A percentile compares a stretch with the other conserved stretches of the same genome.
These are phyloP conservation scores for Ptychobarbus kaznakovi DNA, from an alignment of 2,797 vertebrate species.

Conservation along the genomic window DNA sequence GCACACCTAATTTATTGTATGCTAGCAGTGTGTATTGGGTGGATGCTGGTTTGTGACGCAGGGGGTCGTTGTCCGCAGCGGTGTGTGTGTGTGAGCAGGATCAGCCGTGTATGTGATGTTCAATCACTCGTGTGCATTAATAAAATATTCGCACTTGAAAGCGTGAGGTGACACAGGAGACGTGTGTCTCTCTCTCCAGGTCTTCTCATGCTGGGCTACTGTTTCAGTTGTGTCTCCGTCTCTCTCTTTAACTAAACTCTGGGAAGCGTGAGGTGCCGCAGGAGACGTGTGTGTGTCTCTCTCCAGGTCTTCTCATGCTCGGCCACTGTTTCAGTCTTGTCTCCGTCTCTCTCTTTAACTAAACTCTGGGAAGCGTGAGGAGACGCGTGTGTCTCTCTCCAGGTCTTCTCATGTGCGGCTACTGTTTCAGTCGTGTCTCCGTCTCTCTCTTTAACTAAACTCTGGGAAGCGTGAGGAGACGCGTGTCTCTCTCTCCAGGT, in stretches of 20 bases:
- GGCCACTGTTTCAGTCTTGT: too few species aligned
- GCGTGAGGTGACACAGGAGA: background rate
- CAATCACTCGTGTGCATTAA: conserved; percentile 19
- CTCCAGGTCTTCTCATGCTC: too few species aligned
- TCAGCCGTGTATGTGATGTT: conserved; percentile 17
- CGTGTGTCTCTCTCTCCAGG: background rate
- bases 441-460: background rate
- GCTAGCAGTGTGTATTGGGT: background rate
- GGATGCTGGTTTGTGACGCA: too few species aligned
- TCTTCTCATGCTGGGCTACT: background rate
- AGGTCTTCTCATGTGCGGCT: background rate
- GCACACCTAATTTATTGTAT: background rate
- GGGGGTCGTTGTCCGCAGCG: conserved; percentile 1
- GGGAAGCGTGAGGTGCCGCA: background rate
- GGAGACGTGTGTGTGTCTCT: too few species aligned
- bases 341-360: too few species aligned
- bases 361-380: background rate
- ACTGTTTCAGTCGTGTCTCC: background rate
- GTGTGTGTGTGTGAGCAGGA: conserved; percentile 3
- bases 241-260: background rate
- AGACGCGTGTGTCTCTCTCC: background rate
- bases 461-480: background rate
- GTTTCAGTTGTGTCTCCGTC: background rate
- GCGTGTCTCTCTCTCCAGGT: background rate
- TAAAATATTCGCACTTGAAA: conserved; percentile 32